These are phyloP conservation scores for Macrostomum lignano DNA, from an alignment of 1,140 invertebrate genomes.

Conservation along the genomic window DNA sequence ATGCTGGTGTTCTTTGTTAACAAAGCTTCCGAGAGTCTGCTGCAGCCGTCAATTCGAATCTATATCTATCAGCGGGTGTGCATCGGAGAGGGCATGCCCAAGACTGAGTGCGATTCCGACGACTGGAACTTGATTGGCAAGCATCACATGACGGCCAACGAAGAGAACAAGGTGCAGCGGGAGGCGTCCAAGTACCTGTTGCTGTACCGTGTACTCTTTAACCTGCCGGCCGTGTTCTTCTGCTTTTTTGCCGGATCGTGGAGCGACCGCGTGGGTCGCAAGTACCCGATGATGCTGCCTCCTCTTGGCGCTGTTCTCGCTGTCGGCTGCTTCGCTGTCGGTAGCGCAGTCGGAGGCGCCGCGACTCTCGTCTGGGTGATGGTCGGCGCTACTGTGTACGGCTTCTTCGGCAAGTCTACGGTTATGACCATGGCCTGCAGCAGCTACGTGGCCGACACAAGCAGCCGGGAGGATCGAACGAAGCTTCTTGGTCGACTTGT, in stretches of 20 bases:
- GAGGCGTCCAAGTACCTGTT: conserved; percentile 15
- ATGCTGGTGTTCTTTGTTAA: conserved; percentile 18
- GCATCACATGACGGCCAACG: no score
- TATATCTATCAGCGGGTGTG: conserved; percentile 18
- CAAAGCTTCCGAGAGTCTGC: conserved; percentile 21
- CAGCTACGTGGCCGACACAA: conserved; percentile 19
- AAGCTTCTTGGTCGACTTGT: conserved; percentile 15
- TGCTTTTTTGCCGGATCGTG: conserved; percentile 23
- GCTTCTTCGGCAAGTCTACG: conserved; percentile 19
- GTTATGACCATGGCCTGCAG: conserved; percentile 25
- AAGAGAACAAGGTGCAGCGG: conserved; percentile 15
- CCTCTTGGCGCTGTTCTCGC: conserved; percentile 16
- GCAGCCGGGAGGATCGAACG: conserved; percentile 13
- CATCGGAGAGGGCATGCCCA: no score
- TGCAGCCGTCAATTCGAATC: conserved; percentile 18
- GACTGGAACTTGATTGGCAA: no score
- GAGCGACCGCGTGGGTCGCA: conserved; percentile 20
- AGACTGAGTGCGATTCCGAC: no score
- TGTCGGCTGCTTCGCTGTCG: conserved; percentile 18
- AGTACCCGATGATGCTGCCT: conserved; percentile 23
- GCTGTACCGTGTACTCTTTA: conserved; percentile 17
- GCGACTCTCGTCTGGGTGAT: conserved; percentile 11
- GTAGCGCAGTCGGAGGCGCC: conserved; percentile 8
- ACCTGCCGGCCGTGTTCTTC: conserved; percentile 19
- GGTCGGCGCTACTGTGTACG: conserved; percentile 14